Percentiles rank a stretch among this genome's conserved stretches.
phyloP scores from a whole-genome alignment of 2,113 vertebrate genomes.

The Leucopsar rothschildi region DNA sequence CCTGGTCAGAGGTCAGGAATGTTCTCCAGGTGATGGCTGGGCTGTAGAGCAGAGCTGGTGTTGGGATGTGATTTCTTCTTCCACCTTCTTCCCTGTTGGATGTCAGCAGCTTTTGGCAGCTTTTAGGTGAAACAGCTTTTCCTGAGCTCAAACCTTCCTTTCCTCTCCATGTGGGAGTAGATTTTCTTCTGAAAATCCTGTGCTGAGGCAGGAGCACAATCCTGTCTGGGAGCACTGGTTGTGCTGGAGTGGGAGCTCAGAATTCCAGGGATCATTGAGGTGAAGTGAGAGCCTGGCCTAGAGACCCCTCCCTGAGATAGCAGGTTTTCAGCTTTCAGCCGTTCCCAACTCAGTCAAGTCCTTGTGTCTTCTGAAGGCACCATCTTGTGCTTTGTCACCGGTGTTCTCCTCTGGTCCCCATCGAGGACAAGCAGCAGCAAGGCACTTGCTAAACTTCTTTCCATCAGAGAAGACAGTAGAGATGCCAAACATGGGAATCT shows the following conservation, averaged over 20 bases:
- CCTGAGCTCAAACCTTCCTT: background rate
- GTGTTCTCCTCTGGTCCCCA: background rate
- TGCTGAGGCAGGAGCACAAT: background rate
- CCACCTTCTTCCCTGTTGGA: background rate
- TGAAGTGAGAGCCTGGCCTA: background rate
- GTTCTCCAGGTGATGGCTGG: background rate
- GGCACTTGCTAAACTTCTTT: background rate
- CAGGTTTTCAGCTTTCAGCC: background rate
- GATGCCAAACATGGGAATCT: background rate
- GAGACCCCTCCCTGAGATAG: background rate
- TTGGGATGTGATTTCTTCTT: background rate
- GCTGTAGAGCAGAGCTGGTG: background rate
- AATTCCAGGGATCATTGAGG: background rate
- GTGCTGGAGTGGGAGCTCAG: background rate
- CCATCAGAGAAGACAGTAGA: background rate
- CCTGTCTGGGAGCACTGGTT: background rate
- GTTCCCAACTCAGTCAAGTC: accelerated
- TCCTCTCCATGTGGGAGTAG: accelerated
- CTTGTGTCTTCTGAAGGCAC: background rate
- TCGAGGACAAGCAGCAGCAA: background rate
- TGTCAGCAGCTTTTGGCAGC: background rate
- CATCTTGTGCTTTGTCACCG: background rate
- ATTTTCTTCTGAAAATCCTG: background rate
- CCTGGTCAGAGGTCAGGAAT: background rate
- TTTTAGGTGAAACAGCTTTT: background rate